phyloP scores from a whole-genome alignment of 1,140 invertebrate genomes.

The Drosophila arizonae region DNA sequence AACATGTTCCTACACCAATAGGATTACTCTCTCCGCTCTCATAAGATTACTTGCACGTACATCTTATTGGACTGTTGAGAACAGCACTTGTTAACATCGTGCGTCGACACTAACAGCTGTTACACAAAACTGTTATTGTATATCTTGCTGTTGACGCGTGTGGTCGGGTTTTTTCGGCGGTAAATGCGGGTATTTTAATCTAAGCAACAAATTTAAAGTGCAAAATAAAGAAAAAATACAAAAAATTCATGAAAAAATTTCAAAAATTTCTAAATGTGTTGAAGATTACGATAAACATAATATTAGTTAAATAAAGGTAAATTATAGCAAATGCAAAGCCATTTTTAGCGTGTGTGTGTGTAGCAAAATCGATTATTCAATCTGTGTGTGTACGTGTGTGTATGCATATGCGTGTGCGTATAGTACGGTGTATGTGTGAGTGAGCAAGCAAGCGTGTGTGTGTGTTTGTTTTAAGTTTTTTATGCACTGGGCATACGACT shows the following conservation, averaged over 20 bases:
- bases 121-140: slow-evolving; percentile 40
- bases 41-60: neutral
- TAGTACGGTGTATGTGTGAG: slow-evolving; percentile 12
- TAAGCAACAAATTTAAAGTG: slow-evolving; percentile 69
- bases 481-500: slow-evolving; percentile 36
- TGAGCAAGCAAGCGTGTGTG: slow-evolving; percentile 12
- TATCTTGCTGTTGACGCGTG: slow-evolving; percentile 50
- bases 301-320: slow-evolving; percentile 69
- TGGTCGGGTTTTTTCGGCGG: slow-evolving; percentile 65
- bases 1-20: slow-evolving; percentile 21
- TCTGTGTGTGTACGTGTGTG: slow-evolving; percentile 59
- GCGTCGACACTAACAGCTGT: slow-evolving; percentile 36
- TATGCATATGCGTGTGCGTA: slow-evolving; percentile 30
- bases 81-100: slow-evolving; percentile 30
- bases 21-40: slow-evolving; percentile 19
- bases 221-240: slow-evolving; percentile 46
- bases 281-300: slow-evolving; percentile 55
- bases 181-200: slow-evolving; percentile 77
- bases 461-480: slow-evolving; percentile 64
- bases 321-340: slow-evolving; percentile 36
- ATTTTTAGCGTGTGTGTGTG: slow-evolving; percentile 26
- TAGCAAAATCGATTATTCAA: slow-evolving; percentile 78
- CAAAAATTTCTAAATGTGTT: slow-evolving; percentile 70
- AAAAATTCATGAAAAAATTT: slow-evolving; percentile 49
- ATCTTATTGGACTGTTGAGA: slow-evolving; percentile 18